These are phyloP conservation scores for Pelobates fuscus DNA, from an alignment of 2,113 vertebrate genomes.

Conservation along the genomic window DNA sequence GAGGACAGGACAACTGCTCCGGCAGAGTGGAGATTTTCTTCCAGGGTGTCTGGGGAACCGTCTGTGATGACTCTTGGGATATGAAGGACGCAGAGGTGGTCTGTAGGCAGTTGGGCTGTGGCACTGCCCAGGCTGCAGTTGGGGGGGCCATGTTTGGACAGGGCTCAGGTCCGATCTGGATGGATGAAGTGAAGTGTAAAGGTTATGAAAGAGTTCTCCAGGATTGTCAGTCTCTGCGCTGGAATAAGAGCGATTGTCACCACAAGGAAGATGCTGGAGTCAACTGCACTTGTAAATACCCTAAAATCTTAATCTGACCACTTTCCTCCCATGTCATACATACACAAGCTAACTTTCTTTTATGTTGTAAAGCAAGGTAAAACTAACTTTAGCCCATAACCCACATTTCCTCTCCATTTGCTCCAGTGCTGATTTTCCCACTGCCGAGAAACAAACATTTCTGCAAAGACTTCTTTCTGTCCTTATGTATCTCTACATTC, in stretches of 20 bases:
- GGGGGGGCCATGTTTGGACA: slow-evolving; percentile 64
- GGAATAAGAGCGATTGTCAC: slow-evolving; percentile 63
- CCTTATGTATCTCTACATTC: no score
- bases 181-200: slow-evolving; percentile 61
- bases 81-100: slow-evolving; percentile 55
- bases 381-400: no score
- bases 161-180: slow-evolving; percentile 63
- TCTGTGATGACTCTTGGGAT: slow-evolving; percentile 59
- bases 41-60: slow-evolving; percentile 52
- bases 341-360: no score
- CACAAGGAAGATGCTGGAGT: slow-evolving; percentile 67
- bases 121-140: slow-evolving; percentile 51
- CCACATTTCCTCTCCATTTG: no score
- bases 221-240: slow-evolving; percentile 55
- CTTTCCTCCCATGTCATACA: no score
- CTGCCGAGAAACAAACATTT: no score
- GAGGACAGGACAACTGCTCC: slow-evolving; percentile 64
- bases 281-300: slow-evolving; percentile 61
- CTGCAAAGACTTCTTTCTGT: no score
- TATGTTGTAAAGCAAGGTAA: no score
- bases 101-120: slow-evolving; percentile 63
- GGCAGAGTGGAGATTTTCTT: slow-evolving; percentile 66
- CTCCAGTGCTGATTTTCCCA: no score
- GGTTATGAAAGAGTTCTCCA: slow-evolving; percentile 60
- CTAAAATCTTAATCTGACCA: no score